phyloP scores from a whole-genome alignment of 2,797 vertebrate species.

The Chelonia mydas region DNA sequence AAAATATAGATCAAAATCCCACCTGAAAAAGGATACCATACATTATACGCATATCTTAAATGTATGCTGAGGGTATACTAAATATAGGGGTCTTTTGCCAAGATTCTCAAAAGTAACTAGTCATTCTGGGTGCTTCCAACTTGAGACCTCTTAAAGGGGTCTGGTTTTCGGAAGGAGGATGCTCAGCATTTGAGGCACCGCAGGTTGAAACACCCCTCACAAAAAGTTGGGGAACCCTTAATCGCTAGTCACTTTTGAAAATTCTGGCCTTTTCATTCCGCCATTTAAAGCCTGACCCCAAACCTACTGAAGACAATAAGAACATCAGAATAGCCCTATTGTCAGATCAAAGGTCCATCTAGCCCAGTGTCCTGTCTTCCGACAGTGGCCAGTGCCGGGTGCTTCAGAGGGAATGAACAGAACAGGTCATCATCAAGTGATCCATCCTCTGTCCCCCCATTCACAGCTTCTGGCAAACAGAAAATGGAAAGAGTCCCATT shows the following conservation, averaged over 20 bases:
- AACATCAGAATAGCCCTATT: too few species aligned
- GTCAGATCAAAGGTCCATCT: too few species aligned
- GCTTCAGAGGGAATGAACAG: too few species aligned
- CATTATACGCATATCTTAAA: fast-evolving
- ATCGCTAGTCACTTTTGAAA: background rate
- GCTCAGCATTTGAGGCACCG: conserved; percentile 5
- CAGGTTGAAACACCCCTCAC: background rate
- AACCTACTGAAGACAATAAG: background rate
- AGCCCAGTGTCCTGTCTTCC: too few species aligned
- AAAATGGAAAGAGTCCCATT: background rate
- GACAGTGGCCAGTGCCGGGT: too few species aligned
- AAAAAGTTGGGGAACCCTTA: background rate
- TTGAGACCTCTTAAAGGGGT: background rate
- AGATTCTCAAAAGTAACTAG: background rate
- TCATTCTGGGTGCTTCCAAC: background rate
- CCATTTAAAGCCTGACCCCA: background rate
- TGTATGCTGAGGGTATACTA: fast-evolving
- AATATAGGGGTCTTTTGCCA: background rate
- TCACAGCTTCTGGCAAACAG: too few species aligned
- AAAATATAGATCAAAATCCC: conserved; percentile 18
- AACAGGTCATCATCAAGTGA: background rate
- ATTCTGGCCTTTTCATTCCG: background rate
- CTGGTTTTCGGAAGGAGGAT: conserved; percentile 27
- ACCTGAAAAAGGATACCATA: fast-evolving
- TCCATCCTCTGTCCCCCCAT: background rate